Conservation (phyloP, 1,140 invertebrate species). For the Drosophila pruinosa region DNA sequence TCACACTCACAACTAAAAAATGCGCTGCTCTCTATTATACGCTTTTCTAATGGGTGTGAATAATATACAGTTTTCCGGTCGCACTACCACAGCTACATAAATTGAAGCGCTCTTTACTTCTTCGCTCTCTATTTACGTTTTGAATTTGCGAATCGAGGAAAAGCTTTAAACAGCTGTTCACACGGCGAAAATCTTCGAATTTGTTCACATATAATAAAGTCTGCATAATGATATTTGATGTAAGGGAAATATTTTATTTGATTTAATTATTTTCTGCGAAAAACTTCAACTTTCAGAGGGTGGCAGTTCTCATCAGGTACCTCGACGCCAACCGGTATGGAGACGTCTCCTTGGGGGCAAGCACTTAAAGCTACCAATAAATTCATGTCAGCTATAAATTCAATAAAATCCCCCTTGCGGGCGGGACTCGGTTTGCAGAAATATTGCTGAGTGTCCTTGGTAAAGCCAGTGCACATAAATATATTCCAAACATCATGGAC, state of each 20-base stretch:
- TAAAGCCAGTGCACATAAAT: slow-evolving; percentile 84
- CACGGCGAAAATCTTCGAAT: not conserved
- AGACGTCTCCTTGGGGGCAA: slow-evolving; percentile 84
- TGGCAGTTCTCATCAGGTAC: slow-evolving; percentile 83
- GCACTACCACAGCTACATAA: not conserved
- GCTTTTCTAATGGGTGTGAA: too few species aligned
- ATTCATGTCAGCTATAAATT: slow-evolving; percentile 84
- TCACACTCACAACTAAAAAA: not conserved
- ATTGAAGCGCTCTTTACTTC: not conserved
- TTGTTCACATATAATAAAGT: not conserved
- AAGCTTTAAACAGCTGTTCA: slow-evolving; percentile 6
- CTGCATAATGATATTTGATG: not conserved
- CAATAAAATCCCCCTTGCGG: slow-evolving; percentile 83
- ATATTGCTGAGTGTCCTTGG: slow-evolving; percentile 83
- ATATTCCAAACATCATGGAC: slow-evolving; percentile 84
- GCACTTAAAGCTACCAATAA: slow-evolving; percentile 83
- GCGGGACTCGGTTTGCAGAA: slow-evolving; percentile 84
- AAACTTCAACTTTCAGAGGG: slow-evolving; percentile 83
- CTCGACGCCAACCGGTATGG: slow-evolving; percentile 80
- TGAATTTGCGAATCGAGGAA: not conserved
- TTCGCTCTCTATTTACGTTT: slow-evolving; percentile 10
- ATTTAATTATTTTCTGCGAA: slow-evolving; percentile 42
- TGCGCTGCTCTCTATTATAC: not conserved
- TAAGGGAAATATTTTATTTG: not conserved
- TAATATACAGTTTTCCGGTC: not conserved